Evolutionary conservation across 2,113 vertebrate genomes (phyloP).

Genomic region (Toxotes chatareus): DNA sequence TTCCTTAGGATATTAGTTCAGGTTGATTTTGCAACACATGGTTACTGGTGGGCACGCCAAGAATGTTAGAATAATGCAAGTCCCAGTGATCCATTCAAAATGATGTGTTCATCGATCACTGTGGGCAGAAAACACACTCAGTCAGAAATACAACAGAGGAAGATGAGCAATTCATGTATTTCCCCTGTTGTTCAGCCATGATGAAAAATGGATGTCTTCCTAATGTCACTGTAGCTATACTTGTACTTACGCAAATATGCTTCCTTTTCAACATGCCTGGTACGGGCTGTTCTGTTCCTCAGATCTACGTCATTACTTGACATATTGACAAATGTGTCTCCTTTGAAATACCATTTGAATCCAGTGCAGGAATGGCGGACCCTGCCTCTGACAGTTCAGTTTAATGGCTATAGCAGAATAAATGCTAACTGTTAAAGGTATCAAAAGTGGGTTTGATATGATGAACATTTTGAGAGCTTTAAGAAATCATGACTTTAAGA

Average conservation of each 20-base stretch:
- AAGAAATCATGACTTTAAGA: too few species aligned
- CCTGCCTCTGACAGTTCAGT: background rate
- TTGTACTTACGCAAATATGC: background rate
- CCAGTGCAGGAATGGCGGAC: background rate
- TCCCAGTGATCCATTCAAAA: background rate
- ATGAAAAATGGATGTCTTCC: background rate
- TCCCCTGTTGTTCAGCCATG: too few species aligned
- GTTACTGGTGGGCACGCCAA: background rate
- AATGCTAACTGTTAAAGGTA: too few species aligned
- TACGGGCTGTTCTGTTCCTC: background rate
- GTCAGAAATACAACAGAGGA: background rate
- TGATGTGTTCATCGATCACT: background rate
- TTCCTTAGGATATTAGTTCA: background rate
- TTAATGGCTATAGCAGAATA: too few species aligned
- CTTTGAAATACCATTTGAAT: background rate
- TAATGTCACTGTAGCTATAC: background rate
- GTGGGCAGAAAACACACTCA: background rate
- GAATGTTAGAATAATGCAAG: background rate
- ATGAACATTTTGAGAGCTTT: too few species aligned
- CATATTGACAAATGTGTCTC: background rate
- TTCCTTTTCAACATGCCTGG: background rate
- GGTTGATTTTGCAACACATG: slow-evolving; percentile 2
- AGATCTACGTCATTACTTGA: background rate
- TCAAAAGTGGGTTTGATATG: too few species aligned
- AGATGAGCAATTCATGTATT: background rate